These are phyloP conservation scores for Abscondita cerata DNA, from an alignment of 2,888 invertebrate species.

Conservation along the genomic window DNA sequence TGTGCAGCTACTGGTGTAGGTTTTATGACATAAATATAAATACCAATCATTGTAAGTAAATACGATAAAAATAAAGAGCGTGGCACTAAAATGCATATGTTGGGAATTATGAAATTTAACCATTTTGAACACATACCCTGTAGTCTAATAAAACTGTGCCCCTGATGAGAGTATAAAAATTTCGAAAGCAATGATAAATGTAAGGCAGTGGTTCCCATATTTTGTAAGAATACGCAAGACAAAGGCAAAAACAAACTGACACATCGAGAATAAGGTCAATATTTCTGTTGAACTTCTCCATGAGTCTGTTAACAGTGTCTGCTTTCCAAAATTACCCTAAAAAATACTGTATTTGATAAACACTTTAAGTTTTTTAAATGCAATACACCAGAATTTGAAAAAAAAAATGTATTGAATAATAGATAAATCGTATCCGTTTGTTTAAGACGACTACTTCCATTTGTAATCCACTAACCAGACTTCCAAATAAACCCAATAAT, in stretches of 20 bases:
- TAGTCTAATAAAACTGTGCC: constrained; percentile 83
- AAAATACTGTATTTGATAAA: too few species aligned
- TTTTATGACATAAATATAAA: constrained; percentile 70
- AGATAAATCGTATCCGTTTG: too few species aligned
- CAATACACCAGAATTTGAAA: too few species aligned
- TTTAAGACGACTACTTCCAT: constrained; percentile 77
- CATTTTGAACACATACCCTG: constrained; percentile 64
- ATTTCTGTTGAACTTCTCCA: constrained; percentile 70
- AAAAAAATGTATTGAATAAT: too few species aligned
- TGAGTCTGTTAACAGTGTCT: constrained; percentile 70
- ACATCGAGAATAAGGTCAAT: constrained; percentile 64
- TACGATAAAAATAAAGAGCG: constrained; percentile 80
- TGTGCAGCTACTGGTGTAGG: constrained; percentile 63
- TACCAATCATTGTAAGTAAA: constrained; percentile 76
- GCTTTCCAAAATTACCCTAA: constrained; percentile 70
- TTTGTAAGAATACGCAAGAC: constrained; percentile 76
- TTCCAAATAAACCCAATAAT: constrained; percentile 81
- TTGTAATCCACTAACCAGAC: constrained; percentile 77
- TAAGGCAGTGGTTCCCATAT: constrained; percentile 82
- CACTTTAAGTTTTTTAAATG: too few species aligned
- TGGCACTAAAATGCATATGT: constrained; percentile 72
- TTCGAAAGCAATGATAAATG: constrained; percentile 79
- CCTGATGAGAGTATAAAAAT: constrained; percentile 80
- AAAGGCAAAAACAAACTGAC: constrained; percentile 68
- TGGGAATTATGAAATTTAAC: too few species aligned